Base-by-base conservation (phyloP, 2,888 invertebrate genomes). In the Drosophila suboccidentalis region DNA sequence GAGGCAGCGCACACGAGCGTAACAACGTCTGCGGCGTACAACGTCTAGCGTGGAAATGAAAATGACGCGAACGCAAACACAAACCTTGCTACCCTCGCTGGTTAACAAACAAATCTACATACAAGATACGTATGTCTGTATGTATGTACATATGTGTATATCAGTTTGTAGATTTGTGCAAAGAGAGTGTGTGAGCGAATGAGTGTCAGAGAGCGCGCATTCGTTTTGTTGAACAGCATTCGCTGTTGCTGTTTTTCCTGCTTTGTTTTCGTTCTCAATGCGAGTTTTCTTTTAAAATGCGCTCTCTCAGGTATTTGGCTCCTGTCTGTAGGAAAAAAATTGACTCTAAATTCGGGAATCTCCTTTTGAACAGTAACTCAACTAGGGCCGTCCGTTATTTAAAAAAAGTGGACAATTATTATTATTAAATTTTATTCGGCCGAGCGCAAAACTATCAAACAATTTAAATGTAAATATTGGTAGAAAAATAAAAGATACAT, bases 11-110 rank as follows among this genome's bases (percentile, higher is more conserved):
- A 78, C 79, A 80, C 81, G 77, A 78, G 79, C 79, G 79, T 62
- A 55, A 22, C 74, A 79, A 73, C 75, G 79, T 67, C 80, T 82
- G 80, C 80, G 83, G 80, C 83, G 80, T 71, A 80, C 80, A 81
- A 81, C 81, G 81, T 80, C 72, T 83, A 75, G 78, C 78, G 83
- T 80, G 83, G 75, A 80, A 81, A 81, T 81, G 81, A 80, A 66
- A 68, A 74, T 78, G 78, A 72, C 62, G 53, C 55, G 50, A 75
- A 75, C 63, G 46, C 72, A 64, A 62, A 67, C 58, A 64, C 73
- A 76, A 51, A 78, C 64, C 55, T 65, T 55, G 49, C 78, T 78
- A 65, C 76, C 76, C 76, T 65, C 65, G 26, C 59, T 19, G n/a
- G 39, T 11, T 38, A 34, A 41, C 57, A 41, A 22, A 38, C 32